A percentile compares a stretch with the other conserved stretches of the same genome.
Evolutionary conservation across 2,113 vertebrate species (phyloP).

Genomic region (Fulmarus glacialis): DNA sequence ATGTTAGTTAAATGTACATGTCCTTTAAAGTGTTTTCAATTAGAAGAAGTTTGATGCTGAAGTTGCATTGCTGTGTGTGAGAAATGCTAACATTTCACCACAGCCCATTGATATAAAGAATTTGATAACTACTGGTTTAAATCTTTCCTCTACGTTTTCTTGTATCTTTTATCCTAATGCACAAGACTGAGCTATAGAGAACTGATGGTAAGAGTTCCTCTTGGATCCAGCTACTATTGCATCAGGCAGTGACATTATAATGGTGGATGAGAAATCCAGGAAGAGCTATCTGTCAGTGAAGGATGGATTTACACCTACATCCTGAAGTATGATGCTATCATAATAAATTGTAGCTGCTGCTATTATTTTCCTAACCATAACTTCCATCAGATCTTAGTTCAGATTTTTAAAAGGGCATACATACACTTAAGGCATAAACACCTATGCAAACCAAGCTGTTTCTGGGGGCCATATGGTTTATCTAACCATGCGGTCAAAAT

Average conservation of each 20-base stretch:
- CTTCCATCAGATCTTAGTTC: neutral
- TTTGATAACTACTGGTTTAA: neutral
- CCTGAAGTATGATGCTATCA: neutral
- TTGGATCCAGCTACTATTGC: neutral
- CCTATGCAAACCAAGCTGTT: neutral
- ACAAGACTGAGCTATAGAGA: neutral
- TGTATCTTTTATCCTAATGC: neutral
- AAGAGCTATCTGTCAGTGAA: neutral
- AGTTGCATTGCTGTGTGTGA: neutral
- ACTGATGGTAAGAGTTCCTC: neutral
- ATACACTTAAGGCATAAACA: neutral
- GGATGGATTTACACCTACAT: neutral
- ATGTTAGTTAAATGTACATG: neutral
- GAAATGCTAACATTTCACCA: neutral
- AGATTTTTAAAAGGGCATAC: neutral
- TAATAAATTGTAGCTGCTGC: neutral
- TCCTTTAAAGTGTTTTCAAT: neutral
- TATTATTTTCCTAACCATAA: neutral
- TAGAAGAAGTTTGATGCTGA: neutral
- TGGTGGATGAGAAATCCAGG: neutral
- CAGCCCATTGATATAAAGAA: neutral
- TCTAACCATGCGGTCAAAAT: neutral
- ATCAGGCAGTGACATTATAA: neutral
- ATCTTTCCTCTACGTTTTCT: neutral
- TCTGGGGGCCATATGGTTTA: neutral